Evolutionary conservation across 2,888 invertebrate species (phyloP), one percentile per base, ranked within the genome.

Genomic region (Slavum lentiscoides): DNA sequence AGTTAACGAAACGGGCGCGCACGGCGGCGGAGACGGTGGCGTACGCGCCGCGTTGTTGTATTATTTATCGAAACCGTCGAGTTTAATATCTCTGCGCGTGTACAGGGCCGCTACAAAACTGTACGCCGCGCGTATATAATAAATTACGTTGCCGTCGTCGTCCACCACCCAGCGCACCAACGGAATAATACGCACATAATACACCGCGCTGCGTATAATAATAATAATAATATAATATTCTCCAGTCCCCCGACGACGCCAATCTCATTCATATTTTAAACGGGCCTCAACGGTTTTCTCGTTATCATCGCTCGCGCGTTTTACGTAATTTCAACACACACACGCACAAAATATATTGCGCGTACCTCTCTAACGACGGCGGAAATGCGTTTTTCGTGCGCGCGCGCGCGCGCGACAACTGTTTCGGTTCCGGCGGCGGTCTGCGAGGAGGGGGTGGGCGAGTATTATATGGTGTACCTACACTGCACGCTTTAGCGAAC

Each of bases 261-360:
- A 58, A 80, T 80, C 80, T 80, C 80, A 80, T 80, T 80, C 80
- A 80, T 80, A 80, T 80, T 80, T 80, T 72, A 80, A 80, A 80
- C 80, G 72, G 21, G 72, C 80, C 64, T 72, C 72, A 72, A 80
- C 80, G 80, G 80, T 72, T 72, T 80, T 80, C 80, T 80, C 80
- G 80, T 80, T 80, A 80, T 80, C 80, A 72, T 80, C 69, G 49
- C 49, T 1, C 13, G 62, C 62, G 49, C 80, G 80, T 55, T 64
- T 64, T 70, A 64, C 30, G 66, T 67, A 55, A 55, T 64, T 19
- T 30, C 30, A 4, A 30, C 30, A 30, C 30, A 30, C 30, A 30
- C 30, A 30, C 30, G 30, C 19, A 30, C 55, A 9, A 21, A 13
- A 64, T 39, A 39, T 39, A 37, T 15, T 13, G 19, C 13, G 39